Evolutionary conservation across 2,888 invertebrate species (phyloP).

Genomic region (Rhyacophila evoluta): DNA sequence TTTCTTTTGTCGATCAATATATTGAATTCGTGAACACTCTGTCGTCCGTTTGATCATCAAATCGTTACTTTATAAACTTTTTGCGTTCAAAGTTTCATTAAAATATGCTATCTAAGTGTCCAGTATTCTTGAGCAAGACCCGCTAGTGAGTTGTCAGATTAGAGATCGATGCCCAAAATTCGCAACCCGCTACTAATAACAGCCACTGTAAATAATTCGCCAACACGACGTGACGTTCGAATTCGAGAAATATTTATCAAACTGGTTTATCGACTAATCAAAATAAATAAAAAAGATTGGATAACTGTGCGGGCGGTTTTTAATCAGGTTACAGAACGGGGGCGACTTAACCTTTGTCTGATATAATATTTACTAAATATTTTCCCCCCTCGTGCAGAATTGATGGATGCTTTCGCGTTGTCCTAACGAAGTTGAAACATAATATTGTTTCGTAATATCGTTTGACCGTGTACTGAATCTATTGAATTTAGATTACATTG

Average conservation of each 20-base stretch:
- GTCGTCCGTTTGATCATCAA: no score
- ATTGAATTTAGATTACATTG: neutral
- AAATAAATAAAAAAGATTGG: neutral
- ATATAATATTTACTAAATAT: neutral
- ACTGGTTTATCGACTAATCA: neutral
- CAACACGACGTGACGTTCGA: neutral
- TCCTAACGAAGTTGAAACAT: neutral
- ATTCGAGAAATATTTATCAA: neutral
- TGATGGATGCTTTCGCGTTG: neutral
- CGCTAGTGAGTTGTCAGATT: neutral
- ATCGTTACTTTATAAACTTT: no score
- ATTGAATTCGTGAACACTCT: no score
- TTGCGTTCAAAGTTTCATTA: no score
- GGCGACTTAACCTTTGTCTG: neutral
- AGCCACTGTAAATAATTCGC: neutral
- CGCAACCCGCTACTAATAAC: neutral
- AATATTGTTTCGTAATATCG: neutral
- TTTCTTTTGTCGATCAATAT: no score
- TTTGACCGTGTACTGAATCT: neutral
- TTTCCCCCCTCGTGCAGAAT: neutral
- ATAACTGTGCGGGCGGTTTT: constrained; percentile 4
- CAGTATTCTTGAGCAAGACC: no score
- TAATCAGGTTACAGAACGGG: neutral
- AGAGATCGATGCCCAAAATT: constrained; percentile 8
- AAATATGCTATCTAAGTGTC: no score